Evolutionary conservation across 2,888 invertebrate genomes (phyloP).

Genomic region (Ischnura elegans): DNA sequence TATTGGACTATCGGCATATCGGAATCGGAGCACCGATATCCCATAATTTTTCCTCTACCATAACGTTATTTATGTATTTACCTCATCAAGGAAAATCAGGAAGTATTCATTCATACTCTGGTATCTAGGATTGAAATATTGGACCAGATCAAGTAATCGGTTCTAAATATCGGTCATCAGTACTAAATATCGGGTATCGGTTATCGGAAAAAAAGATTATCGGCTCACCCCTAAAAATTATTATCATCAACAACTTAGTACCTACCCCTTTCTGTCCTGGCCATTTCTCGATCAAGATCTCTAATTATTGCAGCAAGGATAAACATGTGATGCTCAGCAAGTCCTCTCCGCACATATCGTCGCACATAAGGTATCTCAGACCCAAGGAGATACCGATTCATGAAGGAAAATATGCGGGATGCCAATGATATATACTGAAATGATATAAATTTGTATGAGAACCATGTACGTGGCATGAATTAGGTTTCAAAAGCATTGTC

Average conservation of each 20-base stretch:
- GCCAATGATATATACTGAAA: slow-evolving; percentile 91
- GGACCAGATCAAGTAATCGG: no score
- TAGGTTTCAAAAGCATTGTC: not conserved
- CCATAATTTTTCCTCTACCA: no score
- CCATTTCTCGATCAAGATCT: slow-evolving; percentile 94
- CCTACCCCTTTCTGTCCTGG: slow-evolving; percentile 87
- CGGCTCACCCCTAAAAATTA: not conserved
- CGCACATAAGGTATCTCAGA: slow-evolving; percentile 83
- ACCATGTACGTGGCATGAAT: not conserved
- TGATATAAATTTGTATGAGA: slow-evolving; percentile 68
- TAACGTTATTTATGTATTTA: no score
- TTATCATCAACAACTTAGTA: slow-evolving; percentile 30
- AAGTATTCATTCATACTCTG: no score
- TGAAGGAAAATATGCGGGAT: slow-evolving; percentile 91
- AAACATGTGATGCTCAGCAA: slow-evolving; percentile 93
- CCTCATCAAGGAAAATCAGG: no score
- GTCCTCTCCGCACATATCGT: slow-evolving; percentile 84
- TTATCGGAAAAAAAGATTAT: no score
- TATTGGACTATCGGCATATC: no score
- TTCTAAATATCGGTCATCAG: no score
- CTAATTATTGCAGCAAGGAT: slow-evolving; percentile 92
- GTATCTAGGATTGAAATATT: no score
- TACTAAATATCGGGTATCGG: no score
- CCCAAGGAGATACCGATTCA: slow-evolving; percentile 90
- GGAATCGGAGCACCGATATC: no score